A percentile compares a stretch with the other conserved stretches of the same genome.
Evolutionary conservation across 2,113 vertebrate species (phyloP).

Genomic region (Trachemys scripta): DNA sequence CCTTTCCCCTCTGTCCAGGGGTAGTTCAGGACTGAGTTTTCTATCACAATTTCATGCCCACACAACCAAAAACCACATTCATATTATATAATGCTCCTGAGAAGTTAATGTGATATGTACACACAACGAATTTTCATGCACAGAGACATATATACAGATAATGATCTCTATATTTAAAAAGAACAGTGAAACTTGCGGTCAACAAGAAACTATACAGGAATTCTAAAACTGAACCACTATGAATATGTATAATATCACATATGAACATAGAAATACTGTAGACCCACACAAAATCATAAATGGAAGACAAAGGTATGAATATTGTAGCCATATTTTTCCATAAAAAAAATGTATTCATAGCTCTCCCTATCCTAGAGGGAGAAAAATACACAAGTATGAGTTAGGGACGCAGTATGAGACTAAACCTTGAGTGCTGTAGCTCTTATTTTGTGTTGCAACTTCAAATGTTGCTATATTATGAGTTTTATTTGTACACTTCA

Average conservation of each 20-base stretch:
- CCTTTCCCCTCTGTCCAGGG: not conserved
- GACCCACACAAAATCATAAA: not conserved
- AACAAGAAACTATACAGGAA: not conserved
- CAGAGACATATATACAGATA: not conserved
- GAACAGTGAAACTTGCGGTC: not conserved
- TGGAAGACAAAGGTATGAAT: not conserved
- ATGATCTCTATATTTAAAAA: not conserved
- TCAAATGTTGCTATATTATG: not conserved
- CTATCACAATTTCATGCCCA: not conserved
- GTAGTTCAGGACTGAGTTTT: conserved; percentile 46
- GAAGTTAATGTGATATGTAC: not conserved
- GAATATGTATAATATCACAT: not conserved
- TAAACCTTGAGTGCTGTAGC: conserved; percentile 20
- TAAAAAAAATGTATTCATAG: not conserved
- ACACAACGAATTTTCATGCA: not conserved
- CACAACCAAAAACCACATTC: not conserved
- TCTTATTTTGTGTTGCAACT: conserved; percentile 37
- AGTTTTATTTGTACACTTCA: not conserved
- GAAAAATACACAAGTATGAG: not conserved
- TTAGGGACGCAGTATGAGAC: conserved; percentile 3
- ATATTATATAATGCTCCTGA: not conserved
- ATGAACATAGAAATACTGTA: not conserved
- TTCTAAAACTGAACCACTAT: not conserved
- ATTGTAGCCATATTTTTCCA: not conserved
- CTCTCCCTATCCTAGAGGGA: not conserved